phyloP scores from a whole-genome alignment of 2,888 invertebrate species.

The Octodonta nipae region DNA sequence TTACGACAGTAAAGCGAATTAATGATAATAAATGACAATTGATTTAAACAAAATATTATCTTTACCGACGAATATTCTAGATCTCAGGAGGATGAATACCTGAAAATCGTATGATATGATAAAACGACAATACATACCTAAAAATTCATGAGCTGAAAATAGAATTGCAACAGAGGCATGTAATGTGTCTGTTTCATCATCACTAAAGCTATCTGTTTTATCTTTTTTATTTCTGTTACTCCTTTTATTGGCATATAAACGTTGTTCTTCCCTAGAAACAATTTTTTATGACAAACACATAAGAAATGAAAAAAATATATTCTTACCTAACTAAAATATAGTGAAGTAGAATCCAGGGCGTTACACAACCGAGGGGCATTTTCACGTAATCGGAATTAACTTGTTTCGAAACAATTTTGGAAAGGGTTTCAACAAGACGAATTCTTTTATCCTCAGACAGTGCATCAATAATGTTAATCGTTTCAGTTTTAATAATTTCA shows the following conservation, averaged over 20 bases:
- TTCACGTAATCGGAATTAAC: constrained; percentile 57
- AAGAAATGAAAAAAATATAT: not conserved
- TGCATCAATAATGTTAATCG: constrained; percentile 37
- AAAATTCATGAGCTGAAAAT: constrained; percentile 71
- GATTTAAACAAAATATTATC: no score
- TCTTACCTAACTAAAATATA: constrained; percentile 50
- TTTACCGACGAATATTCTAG: no score
- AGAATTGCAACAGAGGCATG: constrained; percentile 64
- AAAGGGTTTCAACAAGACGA: constrained; percentile 57
- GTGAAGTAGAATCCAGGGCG: constrained; percentile 76
- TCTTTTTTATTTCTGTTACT: constrained; percentile 27
- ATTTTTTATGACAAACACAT: not conserved
- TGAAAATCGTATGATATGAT: no score
- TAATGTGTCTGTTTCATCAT: constrained; percentile 26
- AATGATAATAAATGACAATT: no score
- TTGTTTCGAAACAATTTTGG: constrained; percentile 63
- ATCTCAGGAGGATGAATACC: no score
- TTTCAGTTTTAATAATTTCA: constrained; percentile 41
- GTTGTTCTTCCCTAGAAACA: constrained; percentile 50
- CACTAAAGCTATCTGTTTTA: no score
- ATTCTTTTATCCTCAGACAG: constrained; percentile 47
- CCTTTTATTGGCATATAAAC: constrained; percentile 43
- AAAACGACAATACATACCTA: constrained; percentile 57
- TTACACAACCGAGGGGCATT: constrained; percentile 55
- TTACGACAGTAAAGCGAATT: no score